Evolutionary conservation across 2,888 invertebrate genomes (phyloP).

Genomic region (Lymantria monacha): DNA sequence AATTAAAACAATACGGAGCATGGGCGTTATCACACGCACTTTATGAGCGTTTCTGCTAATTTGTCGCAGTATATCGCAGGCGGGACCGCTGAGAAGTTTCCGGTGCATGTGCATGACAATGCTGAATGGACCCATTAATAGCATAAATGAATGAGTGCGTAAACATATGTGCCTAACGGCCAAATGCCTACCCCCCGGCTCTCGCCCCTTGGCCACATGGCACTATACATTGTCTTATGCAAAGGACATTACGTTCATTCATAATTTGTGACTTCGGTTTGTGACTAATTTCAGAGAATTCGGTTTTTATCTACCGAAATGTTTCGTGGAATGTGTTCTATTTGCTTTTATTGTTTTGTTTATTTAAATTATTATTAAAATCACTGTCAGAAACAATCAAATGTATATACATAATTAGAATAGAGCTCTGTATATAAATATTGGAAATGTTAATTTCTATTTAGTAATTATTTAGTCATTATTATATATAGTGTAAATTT

Average conservation of each 20-base stretch:
- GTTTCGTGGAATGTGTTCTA: constrained; percentile 34
- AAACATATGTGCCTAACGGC: constrained; percentile 64
- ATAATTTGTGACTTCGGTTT: constrained; percentile 44
- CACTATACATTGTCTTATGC: constrained; percentile 70
- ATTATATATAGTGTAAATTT: too few relatives aligned
- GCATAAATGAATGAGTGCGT: constrained; percentile 75
- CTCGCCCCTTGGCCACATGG: constrained; percentile 53
- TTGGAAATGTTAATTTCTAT: too few relatives aligned
- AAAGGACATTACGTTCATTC: constrained; percentile 71
- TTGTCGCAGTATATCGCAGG: constrained; percentile 47
- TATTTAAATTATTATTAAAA: too few relatives aligned
- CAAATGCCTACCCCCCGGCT: constrained; percentile 48
- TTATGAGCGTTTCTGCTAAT: constrained; percentile 65
- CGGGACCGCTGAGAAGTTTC: constrained; percentile 55
- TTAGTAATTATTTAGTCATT: too few relatives aligned
- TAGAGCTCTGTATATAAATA: too few relatives aligned
- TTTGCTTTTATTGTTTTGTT: background rate
- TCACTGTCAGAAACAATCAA: too few relatives aligned
- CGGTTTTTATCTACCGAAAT: constrained; percentile 57
- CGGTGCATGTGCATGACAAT: constrained; percentile 80
- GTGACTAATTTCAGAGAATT: constrained; percentile 61
- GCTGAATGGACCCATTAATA: constrained; percentile 78
- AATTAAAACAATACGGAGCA: constrained; percentile 20
- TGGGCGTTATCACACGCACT: constrained; percentile 30
- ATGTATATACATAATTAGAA: too few relatives aligned